Evolutionary conservation across 2,797 vertebrate species (phyloP), one percentile per base, ranked within the genome.

Genomic region (Philypnodon macrostomus): DNA sequence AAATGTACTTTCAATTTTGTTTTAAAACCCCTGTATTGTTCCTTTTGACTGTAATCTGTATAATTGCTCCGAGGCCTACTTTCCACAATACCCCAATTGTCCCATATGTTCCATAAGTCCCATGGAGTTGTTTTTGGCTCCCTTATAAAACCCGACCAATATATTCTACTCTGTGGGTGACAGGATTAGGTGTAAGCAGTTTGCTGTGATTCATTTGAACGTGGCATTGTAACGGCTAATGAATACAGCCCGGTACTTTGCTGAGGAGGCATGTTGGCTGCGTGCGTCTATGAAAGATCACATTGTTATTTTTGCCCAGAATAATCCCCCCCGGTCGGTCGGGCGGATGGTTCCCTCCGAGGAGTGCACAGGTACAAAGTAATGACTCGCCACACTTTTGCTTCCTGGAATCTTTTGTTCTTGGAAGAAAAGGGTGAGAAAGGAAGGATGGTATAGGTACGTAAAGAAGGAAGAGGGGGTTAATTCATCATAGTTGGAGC

Each of bases 121-220:
- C 12, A 17, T 57, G 59, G 13, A 39, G 62, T 64, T 50, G 29
- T 44, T 61, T n/a, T 60, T 62, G 53, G 48, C 67, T 51, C 24
- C 10, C 27, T 23, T 70, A 61, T 61, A 49, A 14, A 53, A 58
- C 58, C 56, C 63, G 49, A 35, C 13, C 1, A 6, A 19, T 63
- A 49, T 69, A 74, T 78, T 82, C 79, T 63, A 61, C 64, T 78
- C 61, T 1, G 32, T 2, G 11, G 52, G 57, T 75, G 73, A 80
- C 79, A 82, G 66, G 53, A 70, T 71, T 77, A 71, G 32, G 45
- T 77, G 77, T 76, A 83, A 82, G 78, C 78, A 80, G 61, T 84
- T 85, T 84, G 62, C 63, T 73, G 71, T 81, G 80, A 78, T 84
- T 81, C 75, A 84, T 83, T 67, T 57, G 48, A 73, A 73, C 70